phyloP scores from a whole-genome alignment of 2,113 vertebrate genomes.

The Tachuris rubrigastra region DNA sequence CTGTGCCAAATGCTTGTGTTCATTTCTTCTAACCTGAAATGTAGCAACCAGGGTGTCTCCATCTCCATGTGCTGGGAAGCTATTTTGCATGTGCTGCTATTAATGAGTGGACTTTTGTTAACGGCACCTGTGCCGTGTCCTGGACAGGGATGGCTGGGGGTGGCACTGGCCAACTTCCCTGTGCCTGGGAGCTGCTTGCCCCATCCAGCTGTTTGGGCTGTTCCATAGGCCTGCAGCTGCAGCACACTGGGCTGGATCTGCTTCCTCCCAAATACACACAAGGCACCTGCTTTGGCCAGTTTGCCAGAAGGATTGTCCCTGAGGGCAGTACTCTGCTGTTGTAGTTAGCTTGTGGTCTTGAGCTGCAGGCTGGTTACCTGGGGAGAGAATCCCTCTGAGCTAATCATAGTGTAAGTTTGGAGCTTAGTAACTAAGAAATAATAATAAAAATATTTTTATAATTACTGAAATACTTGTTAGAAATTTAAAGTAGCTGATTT shows the following conservation, averaged over 20 bases:
- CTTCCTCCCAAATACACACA: neutral
- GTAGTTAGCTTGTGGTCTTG: neutral
- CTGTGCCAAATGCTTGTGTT: neutral
- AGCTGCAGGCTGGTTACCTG: neutral
- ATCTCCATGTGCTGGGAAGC: neutral
- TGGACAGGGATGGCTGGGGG: neutral
- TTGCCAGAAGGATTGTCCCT: neutral
- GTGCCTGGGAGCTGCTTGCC: neutral
- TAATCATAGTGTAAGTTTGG: neutral
- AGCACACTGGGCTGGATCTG: neutral
- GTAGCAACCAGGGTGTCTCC: neutral
- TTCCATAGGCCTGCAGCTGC: neutral
- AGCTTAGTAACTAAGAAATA: neutral
- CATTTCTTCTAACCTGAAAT: neutral
- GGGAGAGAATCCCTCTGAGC: neutral
- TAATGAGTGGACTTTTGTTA: neutral
- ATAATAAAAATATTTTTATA: neutral
- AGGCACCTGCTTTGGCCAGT: neutral
- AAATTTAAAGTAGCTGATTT: neutral
- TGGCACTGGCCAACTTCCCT: neutral
- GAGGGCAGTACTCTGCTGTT: neutral
- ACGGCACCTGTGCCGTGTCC: fast-evolving
- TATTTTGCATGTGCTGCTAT: neutral
- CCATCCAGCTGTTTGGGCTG: neutral
- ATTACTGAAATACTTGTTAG: neutral